phyloP scores from a whole-genome alignment of 2,888 invertebrate genomes.

The Chymomyza procnemis region DNA sequence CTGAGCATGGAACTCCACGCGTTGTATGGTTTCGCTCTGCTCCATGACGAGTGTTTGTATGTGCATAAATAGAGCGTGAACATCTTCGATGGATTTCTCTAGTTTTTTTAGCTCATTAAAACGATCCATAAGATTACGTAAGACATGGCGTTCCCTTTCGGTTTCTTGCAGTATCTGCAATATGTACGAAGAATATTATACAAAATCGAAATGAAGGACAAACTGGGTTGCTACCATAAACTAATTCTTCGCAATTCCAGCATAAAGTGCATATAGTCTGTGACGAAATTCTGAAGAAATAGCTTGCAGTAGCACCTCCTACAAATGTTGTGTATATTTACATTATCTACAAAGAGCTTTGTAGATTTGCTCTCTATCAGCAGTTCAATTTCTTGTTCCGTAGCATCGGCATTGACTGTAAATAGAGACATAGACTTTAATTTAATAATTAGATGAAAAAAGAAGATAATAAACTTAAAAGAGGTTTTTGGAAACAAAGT shows the following conservation, averaged over 20 bases:
- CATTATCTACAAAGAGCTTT: slow-evolving; percentile 78
- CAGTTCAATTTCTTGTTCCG: slow-evolving; percentile 78
- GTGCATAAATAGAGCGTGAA: slow-evolving; percentile 77
- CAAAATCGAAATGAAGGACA: slow-evolving; percentile 6
- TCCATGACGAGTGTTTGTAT: slow-evolving; percentile 78
- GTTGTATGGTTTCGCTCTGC: slow-evolving; percentile 77
- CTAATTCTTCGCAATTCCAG: too few relatives aligned
- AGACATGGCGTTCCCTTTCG: slow-evolving; percentile 75
- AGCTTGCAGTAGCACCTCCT: too few relatives aligned
- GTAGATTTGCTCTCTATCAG: slow-evolving; percentile 77
- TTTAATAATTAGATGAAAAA: neutral
- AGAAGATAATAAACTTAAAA: neutral
- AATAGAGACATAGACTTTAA: neutral
- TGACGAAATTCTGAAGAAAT: too few relatives aligned
- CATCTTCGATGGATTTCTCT: slow-evolving; percentile 78
- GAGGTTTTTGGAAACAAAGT: neutral
- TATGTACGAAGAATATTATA: slow-evolving; percentile 25
- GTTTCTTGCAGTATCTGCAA: slow-evolving; percentile 78
- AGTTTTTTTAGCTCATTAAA: slow-evolving; percentile 77
- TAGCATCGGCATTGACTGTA: slow-evolving; percentile 76
- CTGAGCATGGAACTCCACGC: slow-evolving; percentile 78
- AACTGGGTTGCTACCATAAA: too few relatives aligned
- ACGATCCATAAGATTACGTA: slow-evolving; percentile 77
- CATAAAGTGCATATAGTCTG: too few relatives aligned
- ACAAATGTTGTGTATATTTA: slow-evolving; percentile 45